Percentiles rank a stretch among this genome's conserved stretches.
These are phyloP conservation scores for Scaptomyza flava DNA, from an alignment of 2,888 invertebrate species.

Conservation along the genomic window DNA sequence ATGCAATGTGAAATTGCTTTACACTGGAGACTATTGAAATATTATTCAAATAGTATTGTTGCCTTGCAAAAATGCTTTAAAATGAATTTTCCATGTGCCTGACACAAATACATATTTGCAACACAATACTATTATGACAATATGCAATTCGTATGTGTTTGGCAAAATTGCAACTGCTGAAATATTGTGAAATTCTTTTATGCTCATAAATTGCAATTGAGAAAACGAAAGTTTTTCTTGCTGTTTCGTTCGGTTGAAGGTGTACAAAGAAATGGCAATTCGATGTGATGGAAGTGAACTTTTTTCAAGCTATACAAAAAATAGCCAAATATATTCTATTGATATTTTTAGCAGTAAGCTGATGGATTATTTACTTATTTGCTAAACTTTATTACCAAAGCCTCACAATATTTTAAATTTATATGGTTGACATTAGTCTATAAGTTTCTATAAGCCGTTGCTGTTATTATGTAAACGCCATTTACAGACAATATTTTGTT, in stretches of 20 bases:
- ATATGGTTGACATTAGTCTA: neutral
- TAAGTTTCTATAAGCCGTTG: neutral
- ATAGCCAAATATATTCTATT: neutral
- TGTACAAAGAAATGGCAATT: constrained; percentile 11
- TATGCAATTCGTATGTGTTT: constrained; percentile 11
- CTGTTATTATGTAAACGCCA: neutral
- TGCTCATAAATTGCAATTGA: constrained; percentile 10
- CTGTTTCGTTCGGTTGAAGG: neutral
- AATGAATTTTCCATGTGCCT: constrained; percentile 23
- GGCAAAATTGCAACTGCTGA: neutral
- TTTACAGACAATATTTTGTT: too few relatives aligned
- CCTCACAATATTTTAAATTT: too few relatives aligned
- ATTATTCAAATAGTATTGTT: constrained; percentile 42
- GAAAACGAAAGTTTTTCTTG: neutral
- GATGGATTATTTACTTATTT: neutral
- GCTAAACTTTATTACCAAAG: neutral
- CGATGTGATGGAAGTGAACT: constrained; percentile 4
- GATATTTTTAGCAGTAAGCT: neutral
- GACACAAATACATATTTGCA: neutral
- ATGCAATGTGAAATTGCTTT: constrained; percentile 7
- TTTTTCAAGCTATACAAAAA: neutral
- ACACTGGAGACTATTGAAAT: constrained; percentile 2
- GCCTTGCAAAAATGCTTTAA: constrained; percentile 42
- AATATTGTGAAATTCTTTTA: constrained; percentile 4
- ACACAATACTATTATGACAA: constrained; percentile 11